Evolutionary conservation across 2,888 invertebrate genomes (phyloP), one percentile per base, ranked within the genome.

Genomic region (Diaprepes abbreviatus): DNA sequence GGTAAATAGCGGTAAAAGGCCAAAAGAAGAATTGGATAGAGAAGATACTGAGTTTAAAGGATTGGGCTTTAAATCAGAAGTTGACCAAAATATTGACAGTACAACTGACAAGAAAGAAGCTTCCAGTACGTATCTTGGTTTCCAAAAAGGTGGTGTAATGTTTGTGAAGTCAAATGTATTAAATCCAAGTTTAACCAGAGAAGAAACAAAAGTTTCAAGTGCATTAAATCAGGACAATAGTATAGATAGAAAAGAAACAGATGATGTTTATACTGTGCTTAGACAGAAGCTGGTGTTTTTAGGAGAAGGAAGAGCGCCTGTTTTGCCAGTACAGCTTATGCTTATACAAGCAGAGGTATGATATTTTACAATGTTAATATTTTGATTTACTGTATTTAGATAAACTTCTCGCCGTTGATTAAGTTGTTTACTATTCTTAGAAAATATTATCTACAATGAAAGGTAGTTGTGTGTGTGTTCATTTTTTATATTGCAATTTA

Each of bases 271-370:
- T 50, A 83, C 83, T 28, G 81, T 86, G 5, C 84, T 89, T 54
- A 84, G 83, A 71, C 88, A 88, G 73, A 90, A 90, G 79, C 81
- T 89, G 38, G 85, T 82, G 71, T 90, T 89, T 79, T 79, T 90
- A 58, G 86, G 86, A 19, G 88, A 88, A 75, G 88, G 87, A 3
- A 86, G 86, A 73, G 85, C 85, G 9, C 80, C 83, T 19, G 85
- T 87, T 14, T 86, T 88, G 43, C 86, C 89, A 3, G 88, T 89
- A 40, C 89, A 89, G 83, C 80, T 85, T 24, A 88, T 90, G 86
- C 83, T 86, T 43, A 88, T 89, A 75, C 89, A 90, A 82, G 83
- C 89, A 73, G 88, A 89, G 82, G 90, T 89, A 77, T 78, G 78
- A 76, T 28, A n/a, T 40, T 38, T 40, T 33, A 28, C n/a, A n/a